Percentiles rank a stretch among this genome's conserved stretches.
Conservation (phyloP, 2,797 vertebrate species). For the Lindbergichthys nudifrons region DNA sequence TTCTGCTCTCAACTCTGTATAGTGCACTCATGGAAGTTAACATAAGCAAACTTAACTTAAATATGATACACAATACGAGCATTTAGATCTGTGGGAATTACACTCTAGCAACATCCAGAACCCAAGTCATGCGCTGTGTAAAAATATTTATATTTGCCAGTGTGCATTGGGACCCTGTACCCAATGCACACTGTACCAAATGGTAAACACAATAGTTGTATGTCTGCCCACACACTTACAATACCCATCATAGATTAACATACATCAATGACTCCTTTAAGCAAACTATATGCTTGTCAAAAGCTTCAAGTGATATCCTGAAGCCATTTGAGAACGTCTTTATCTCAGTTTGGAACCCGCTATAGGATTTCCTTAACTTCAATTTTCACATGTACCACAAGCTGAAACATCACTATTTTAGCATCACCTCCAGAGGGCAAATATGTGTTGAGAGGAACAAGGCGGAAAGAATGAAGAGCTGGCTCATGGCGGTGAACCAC, state of each 20-base stretch:
- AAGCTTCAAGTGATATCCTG: constrained; percentile 8
- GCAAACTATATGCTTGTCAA: not conserved
- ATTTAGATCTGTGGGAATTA: not conserved
- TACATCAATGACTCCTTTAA: not conserved
- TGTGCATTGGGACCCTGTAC: not conserved
- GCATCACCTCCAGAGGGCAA: constrained; percentile 32
- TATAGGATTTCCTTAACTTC: constrained; percentile 11
- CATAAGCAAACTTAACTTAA: constrained; percentile 22
- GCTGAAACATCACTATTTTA: constrained; percentile 32
- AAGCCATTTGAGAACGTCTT: constrained; percentile 12
- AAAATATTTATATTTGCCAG: constrained; percentile 2
- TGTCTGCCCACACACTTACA: not conserved
- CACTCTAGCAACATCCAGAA: not conserved
- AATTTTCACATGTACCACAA: constrained; percentile 15
- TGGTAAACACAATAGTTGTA: not conserved
- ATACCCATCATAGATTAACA: not conserved
- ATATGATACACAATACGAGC: constrained; percentile 1
- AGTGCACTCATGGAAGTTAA: constrained; percentile 6
- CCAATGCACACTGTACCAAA: not conserved
- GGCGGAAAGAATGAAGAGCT: constrained; percentile 37
- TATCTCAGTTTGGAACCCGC: constrained; percentile 9
- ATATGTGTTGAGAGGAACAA: constrained; percentile 29
- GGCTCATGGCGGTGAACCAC: constrained; percentile 48
- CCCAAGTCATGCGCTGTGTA: not conserved
- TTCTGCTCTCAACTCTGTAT: not conserved